Evolutionary conservation across 2,888 invertebrate genomes (phyloP).

Genomic region (Lepidonotus clava): DNA sequence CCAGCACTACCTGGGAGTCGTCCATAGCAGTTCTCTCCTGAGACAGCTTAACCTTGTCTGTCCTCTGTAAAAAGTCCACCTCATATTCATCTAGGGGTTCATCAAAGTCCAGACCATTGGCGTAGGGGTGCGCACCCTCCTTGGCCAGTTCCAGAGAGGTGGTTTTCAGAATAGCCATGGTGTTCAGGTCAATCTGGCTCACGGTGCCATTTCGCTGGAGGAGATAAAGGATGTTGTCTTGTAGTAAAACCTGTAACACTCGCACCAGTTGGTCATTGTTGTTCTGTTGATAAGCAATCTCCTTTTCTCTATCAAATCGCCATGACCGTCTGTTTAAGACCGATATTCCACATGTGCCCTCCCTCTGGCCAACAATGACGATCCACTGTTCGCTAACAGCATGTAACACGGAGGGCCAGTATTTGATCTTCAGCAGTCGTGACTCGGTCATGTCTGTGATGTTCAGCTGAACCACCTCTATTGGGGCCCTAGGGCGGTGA

Average conservation of each 20-base stretch:
- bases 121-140: conserved; percentile 16
- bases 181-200: conserved; percentile 17
- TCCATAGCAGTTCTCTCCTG: background rate
- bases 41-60: conserved; percentile 7
- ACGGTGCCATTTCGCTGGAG: conserved; percentile 30
- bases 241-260: background rate
- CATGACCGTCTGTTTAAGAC: conserved; percentile 26
- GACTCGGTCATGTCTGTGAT: background rate
- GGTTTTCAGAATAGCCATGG: conserved; percentile 6
- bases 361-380: conserved; percentile 11
- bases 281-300: conserved; percentile 39
- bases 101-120: conserved; percentile 23
- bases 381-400: conserved; percentile 42
- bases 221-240: background rate
- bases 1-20: background rate
- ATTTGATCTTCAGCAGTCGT: conserved; percentile 11
- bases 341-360: conserved; percentile 13
- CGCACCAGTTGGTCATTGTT: conserved; percentile 16
- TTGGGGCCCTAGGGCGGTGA: background rate
- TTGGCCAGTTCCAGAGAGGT: background rate
- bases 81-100: conserved; percentile 41
- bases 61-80: conserved; percentile 22
- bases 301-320: conserved; percentile 45
- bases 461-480: conserved; percentile 19
- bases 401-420: conserved; percentile 43